phyloP scores from a whole-genome alignment of 2,888 invertebrate genomes.

The Pristionchus arcanus region DNA sequence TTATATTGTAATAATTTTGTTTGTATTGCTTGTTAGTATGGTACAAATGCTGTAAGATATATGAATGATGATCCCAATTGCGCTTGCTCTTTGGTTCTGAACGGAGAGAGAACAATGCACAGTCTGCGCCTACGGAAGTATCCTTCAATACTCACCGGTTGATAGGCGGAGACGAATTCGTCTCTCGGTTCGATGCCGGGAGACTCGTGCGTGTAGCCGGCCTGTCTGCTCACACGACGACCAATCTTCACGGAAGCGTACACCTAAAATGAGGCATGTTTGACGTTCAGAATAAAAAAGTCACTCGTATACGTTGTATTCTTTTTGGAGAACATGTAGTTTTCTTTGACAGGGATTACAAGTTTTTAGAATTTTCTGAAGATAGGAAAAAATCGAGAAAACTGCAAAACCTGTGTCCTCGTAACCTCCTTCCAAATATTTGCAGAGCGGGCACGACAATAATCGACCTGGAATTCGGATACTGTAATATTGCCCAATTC shows the following conservation, averaged over 20 bases:
- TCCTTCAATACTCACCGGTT: background rate
- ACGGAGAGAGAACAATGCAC: too few relatives aligned
- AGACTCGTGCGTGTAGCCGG: background rate
- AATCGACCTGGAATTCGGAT: constrained; percentile 14
- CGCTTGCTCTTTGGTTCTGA: too few relatives aligned
- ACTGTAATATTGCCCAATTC: too few relatives aligned
- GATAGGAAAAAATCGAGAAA: background rate
- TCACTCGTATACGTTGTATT: too few relatives aligned
- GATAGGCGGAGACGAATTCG: constrained; percentile 27
- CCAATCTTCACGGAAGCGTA: constrained; percentile 24
- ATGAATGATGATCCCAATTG: too few relatives aligned
- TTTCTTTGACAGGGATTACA: background rate
- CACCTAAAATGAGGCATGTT: background rate
- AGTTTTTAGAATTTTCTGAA: too few relatives aligned
- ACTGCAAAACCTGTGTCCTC: constrained; percentile 37
- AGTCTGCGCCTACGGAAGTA: too few relatives aligned
- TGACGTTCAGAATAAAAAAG: background rate
- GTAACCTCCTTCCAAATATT: constrained; percentile 52
- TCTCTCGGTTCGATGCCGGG: constrained; percentile 2
- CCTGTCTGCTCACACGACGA: constrained; percentile 11
- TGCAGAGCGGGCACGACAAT: constrained; percentile 12
- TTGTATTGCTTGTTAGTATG: too few relatives aligned
- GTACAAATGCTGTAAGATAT: too few relatives aligned
- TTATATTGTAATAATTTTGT: too few relatives aligned
- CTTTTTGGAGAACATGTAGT: too few relatives aligned